Base-by-base conservation (phyloP, 2,888 invertebrate genomes). In the Lacanobia oleracea region DNA sequence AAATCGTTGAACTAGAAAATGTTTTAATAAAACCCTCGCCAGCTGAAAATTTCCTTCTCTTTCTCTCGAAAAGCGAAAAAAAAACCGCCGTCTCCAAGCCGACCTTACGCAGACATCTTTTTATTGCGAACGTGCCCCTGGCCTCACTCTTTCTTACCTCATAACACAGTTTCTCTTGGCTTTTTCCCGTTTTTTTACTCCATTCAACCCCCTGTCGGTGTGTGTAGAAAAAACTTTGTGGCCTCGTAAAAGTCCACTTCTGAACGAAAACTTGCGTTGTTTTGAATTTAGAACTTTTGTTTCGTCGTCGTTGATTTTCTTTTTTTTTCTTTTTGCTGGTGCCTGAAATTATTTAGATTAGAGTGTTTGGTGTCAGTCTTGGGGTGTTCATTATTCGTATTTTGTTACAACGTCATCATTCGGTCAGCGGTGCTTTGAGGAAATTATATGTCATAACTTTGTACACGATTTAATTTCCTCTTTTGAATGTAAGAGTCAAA, bases 101-200 rank as follows among this genome's bases (percentile, higher is more conserved):
- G 94, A 93, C 93, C 94, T 93, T 93, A 94, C 94, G 93, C 93
- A 92, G 89, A 91, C 91, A 90, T 94, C 93, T 93, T 94, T 95
- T 95, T 95, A 93, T 94, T 95, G 92, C 93, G 88, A 91, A 89
- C 93, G 93, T 92, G 94, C 92, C 93, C 94, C 90, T 93, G 94
- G 93, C 94, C 94, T 92, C 91, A 88, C 91, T 91, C 90, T 89
- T 93, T 92, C 94, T 95, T 95, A 95, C 95, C 95, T 94, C 93
- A 93, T 95, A 95, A 95, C 95, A 95, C 95, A 95, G 93, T 95
- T 95, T 94, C 94, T 90, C 90, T 86, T 86, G 87, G 84, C 86
- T 88, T 88, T 89, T 89, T 88, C 89, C 77, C 37, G 68, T 80
- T 89, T 90, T 89, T 87, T 86, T 85, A 82, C 83, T 84, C 77